Base-by-base conservation (phyloP, 2,888 invertebrate species). In the Apocheima hispidaria region DNA sequence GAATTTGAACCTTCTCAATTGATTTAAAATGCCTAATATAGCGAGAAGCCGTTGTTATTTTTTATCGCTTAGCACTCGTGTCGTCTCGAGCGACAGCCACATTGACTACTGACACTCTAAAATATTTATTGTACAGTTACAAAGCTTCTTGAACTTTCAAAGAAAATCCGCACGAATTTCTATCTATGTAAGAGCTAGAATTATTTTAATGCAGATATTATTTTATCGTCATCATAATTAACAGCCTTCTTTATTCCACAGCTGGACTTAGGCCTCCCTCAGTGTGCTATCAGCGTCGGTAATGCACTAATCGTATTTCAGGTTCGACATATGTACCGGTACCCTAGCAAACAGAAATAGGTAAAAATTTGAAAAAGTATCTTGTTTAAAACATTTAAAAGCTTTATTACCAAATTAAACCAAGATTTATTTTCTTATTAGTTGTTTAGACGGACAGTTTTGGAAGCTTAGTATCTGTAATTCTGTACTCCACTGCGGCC, bases 41-140 rank as follows among this genome's bases (percentile, higher is more conserved):
- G 48, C 16, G 7, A 21, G n/a, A 18, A 33, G 36, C 58, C 50
- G n/a, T 46, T 64, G 69, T 69, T 56, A 46, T 65, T 67, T 69
- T 68, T 62, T 61, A 56, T 56, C 38, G 36, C 43, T 43, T 70
- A 71, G 64, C 71, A 74, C 56, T 66, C 57, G 71, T 70, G 72
- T 69, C 68, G 70, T 64, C 59, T 60, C 66, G 65, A 63, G 69
- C 66, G 71, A 69, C 68, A 60, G 48, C 48, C 46, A 30, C 33
- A 52, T 52, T 40, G 52, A 40, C 43, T 18, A 44, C 20, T 44
- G 23, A 18, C 7, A 1, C 12, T 44, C 36, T 26, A 41, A 26
- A 57, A 18, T n/a, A 26, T 41, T 3, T n/a, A 26, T 41, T 3
- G 1, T 12, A 30, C 60, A 54, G 60, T 60, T 44, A 21, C 43